Percentiles rank a stretch among this genome's conserved stretches.
Conservation (phyloP, 2,113 vertebrate genomes). For the Pedionomus torquatus region DNA sequence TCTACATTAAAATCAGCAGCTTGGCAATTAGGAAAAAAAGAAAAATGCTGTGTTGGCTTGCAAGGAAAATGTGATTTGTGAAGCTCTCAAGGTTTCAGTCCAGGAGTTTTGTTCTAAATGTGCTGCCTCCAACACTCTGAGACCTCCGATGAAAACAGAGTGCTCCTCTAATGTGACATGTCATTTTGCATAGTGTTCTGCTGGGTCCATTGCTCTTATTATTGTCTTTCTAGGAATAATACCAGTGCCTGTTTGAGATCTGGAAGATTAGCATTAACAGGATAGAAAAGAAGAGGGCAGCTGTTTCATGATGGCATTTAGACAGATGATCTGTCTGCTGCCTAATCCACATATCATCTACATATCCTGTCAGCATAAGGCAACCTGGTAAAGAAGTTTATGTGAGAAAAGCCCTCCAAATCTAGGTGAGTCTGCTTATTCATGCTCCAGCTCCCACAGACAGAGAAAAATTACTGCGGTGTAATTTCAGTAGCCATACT, state of each 20-base stretch:
- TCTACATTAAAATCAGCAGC: constrained; percentile 31
- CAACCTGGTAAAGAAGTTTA: neutral
- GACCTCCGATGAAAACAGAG: constrained; percentile 50
- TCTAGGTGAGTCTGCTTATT: neutral
- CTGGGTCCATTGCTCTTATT: constrained; percentile 35
- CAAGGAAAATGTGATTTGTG: constrained; percentile 56
- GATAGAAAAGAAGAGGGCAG: constrained; percentile 43
- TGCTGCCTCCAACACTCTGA: constrained; percentile 21
- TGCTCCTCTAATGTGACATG: constrained; percentile 47
- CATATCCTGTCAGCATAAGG: neutral
- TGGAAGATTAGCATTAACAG: constrained; percentile 44
- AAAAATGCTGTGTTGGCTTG: constrained; percentile 17
- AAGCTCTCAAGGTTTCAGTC: constrained; percentile 39
- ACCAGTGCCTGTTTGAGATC: neutral
- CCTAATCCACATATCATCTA: constrained; percentile 15
- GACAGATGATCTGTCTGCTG: constrained; percentile 44
- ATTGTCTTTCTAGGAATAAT: constrained; percentile 49
- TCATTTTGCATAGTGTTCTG: constrained; percentile 32
- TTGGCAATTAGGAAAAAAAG: constrained; percentile 32
- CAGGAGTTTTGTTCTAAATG: constrained; percentile 37
- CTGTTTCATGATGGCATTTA: constrained; percentile 51
- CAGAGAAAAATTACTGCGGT: neutral
- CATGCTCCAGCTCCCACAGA: neutral
- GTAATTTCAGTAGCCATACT: neutral
- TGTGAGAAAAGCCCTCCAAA: neutral